Evolutionary conservation across 2,797 vertebrate genomes (phyloP), one percentile per base, ranked within the genome.

Genomic region (Hydrocynus forskahlii): DNA sequence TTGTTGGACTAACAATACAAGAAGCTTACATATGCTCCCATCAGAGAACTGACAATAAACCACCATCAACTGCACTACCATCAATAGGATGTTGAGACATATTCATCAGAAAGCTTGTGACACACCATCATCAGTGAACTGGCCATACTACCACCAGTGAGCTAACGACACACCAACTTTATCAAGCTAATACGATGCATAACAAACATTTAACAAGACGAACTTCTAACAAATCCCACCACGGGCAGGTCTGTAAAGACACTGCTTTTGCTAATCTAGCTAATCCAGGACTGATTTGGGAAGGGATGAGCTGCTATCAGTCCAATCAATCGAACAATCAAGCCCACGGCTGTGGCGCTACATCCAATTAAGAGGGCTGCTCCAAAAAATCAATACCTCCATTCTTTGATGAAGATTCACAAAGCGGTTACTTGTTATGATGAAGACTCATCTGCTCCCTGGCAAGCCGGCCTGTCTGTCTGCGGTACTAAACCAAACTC

Each of bases 251-350:
- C 48, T n/a, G 43, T 80, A 54, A 84, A 52, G 64, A 84, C 48
- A 52, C 70, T 10, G 81, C 43, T 50, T 69, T 55, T 67, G 54
- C 74, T 59, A 63, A 75, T 69, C 25, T 79, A 43, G 70, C 63
- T 74, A 74, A 83, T 83, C 76, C 25, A 29, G 70, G 59, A 25
- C 76, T 79, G 70, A 83, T 79, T 79, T 60, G 25, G 72, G 52
- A 59, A 48, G 63, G 21, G 60, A 45, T 67, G 72, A 67, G 76
- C 38, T 25, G 52, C 73, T 82, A 85, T 81, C 45, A 78, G 78
- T 64, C 76, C 72, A 80, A 88, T 86, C 80, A 84, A 79, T 85
- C 79, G 79, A 67, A 82, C 83, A 88, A 87, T 88, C 82, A 87
- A 79, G 83, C 45, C 76, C 5, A 29, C 78, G 67, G 71, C 35